Evolutionary conservation across 1,140 invertebrate genomes (phyloP), one percentile per base, ranked within the genome.

Genomic region (Brevipalpus yothersi): DNA sequence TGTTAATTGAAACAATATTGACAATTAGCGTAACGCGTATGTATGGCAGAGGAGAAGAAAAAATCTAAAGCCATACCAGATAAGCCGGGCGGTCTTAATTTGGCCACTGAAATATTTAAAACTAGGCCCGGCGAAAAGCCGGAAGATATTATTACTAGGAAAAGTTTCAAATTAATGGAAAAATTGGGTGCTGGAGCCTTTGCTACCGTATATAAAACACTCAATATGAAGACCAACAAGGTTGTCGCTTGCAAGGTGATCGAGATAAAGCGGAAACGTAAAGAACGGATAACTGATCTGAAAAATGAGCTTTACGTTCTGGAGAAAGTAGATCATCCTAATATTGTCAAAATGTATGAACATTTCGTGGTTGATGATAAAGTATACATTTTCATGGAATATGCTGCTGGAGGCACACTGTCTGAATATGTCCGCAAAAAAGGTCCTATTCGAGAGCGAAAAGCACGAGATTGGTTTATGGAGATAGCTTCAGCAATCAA

Each of bases 321-420:
- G 43, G 47, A 64, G 43, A 58, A 53, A 31, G 41, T 47, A 10
- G 40, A 54, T 40, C 62, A 63, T 59, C 43, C 53, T 19, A 42
- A 64, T 54, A 60, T 64, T 17, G 53, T 64, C 39, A 55, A 63
- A 61, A 41, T 64, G 9, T 58, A 58, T 40, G 39, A 58, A 54
- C 63, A 64, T 51, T 64, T 64, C 45, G 51, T 64, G 5, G 49
- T 64, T n/a, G 56, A 62, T 11, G 41, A 56, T 56, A 56, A 43
- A n/a, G 58, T 63, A n/a, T 62, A 59, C 43, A 64, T 64, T 17
- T 57, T 64, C 19, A 63, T 64, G 61, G 56, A 63, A 23, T 58
- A 63, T 43, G 60, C 60, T 7, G 58, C 53, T 13, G 21, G 43
- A 11, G 41, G 55, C 39, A 64, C 60, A 15, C 23, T 64, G 15